Evolutionary conservation across 2,797 vertebrate genomes (phyloP).

Genomic region (Sebastes taczanowskii): DNA sequence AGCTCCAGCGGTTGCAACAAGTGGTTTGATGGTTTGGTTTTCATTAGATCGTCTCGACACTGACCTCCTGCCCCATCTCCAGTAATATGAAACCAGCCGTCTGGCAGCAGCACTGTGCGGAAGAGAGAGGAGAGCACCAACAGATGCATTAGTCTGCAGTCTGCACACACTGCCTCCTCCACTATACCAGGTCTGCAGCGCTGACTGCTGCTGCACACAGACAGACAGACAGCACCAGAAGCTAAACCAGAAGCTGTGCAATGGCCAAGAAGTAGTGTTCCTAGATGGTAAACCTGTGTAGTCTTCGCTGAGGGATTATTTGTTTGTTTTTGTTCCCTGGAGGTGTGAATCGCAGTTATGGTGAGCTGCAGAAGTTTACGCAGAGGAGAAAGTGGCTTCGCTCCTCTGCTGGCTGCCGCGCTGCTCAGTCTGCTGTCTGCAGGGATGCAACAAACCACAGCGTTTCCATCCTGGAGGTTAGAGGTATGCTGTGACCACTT

Average conservation of each 20-base stretch:
- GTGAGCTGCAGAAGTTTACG: constrained; percentile 61
- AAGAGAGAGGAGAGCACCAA: constrained; percentile 49
- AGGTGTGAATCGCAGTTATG: constrained; percentile 74
- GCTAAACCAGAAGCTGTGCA: constrained; percentile 13
- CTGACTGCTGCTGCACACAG: constrained; percentile 7
- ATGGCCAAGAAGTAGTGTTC: constrained; percentile 59
- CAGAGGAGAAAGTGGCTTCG: constrained; percentile 50
- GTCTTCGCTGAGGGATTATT: constrained; percentile 53
- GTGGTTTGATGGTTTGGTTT: constrained; percentile 69
- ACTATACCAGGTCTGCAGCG: too few relatives aligned
- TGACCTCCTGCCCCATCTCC: constrained; percentile 76
- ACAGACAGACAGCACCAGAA: neutral
- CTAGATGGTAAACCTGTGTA: constrained; percentile 59
- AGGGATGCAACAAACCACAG: constrained; percentile 76
- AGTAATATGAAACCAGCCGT: constrained; percentile 80
- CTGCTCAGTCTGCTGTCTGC: constrained; percentile 74
- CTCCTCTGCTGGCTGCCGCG: constrained; percentile 70
- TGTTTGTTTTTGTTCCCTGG: constrained; percentile 18
- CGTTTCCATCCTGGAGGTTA: constrained; percentile 80
- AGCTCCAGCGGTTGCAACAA: constrained; percentile 25
- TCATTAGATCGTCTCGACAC: constrained; percentile 75
- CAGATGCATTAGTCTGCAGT: constrained; percentile 49
- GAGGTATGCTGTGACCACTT: constrained; percentile 79
- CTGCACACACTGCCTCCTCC: constrained; percentile 35
- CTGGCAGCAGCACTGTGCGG: constrained; percentile 65